These are phyloP conservation scores for Brienomyrus longianalis DNA, from an alignment of 2,113 vertebrate genomes.

Conservation along the genomic window DNA sequence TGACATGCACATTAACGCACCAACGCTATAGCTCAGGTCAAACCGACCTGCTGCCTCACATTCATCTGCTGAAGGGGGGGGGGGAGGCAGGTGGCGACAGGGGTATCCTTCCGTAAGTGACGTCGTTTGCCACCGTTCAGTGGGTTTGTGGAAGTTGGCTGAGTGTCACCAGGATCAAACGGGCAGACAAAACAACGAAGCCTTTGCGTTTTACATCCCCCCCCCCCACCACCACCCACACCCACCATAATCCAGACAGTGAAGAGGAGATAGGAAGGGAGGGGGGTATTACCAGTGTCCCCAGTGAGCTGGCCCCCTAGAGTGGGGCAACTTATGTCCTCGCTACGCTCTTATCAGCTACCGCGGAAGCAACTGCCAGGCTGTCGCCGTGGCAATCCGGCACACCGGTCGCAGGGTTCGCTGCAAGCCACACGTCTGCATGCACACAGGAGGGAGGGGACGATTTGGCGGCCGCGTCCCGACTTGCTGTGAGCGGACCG, in stretches of 20 bases:
- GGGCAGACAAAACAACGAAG: background rate
- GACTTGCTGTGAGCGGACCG: background rate
- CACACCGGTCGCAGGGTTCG: background rate
- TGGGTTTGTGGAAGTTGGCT: background rate
- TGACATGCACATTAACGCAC: background rate
- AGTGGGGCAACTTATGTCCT: background rate
- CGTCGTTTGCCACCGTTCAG: constrained; percentile 6
- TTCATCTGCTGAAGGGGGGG: background rate
- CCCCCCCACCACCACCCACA: background rate
- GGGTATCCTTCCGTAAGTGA: constrained; percentile 16
- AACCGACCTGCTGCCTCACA: background rate
- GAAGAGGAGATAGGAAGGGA: background rate
- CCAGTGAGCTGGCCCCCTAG: background rate
- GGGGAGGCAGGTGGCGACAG: background rate
- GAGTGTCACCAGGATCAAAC: background rate
- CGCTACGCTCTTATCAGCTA: background rate
- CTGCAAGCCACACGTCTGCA: background rate
- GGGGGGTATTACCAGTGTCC: background rate
- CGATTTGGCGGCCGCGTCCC: background rate
- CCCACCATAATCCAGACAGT: background rate
- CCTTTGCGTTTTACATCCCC: background rate
- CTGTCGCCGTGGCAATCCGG: background rate
- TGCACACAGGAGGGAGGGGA: background rate
- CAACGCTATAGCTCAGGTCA: background rate
- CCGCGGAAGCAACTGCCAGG: background rate